Evolutionary conservation across 2,888 invertebrate genomes (phyloP).

Genomic region (Onthophagus sagittarius): DNA sequence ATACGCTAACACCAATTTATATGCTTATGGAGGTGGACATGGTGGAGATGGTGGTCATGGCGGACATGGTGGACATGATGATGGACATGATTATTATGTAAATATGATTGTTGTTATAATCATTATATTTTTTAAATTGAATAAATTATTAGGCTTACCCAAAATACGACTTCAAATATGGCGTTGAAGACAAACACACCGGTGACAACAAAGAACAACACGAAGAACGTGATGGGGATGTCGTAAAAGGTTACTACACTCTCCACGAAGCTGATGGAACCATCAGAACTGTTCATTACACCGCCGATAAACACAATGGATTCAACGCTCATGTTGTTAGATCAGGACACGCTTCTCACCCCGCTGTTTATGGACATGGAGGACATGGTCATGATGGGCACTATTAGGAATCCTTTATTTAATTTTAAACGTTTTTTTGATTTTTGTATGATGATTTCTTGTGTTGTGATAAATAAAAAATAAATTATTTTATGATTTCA

Average conservation of each 20-base stretch:
- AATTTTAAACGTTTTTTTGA: not conserved
- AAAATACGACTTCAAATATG: constrained; percentile 43
- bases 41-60: not conserved
- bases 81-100: constrained; percentile 24
- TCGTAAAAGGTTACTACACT: constrained; percentile 42
- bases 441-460: constrained; percentile 2
- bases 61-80: constrained; percentile 1
- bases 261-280: constrained; percentile 45
- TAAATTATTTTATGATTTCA: too few species aligned
- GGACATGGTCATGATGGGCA: constrained; percentile 13
- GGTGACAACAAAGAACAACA: constrained; percentile 43
- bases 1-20: constrained; percentile 12
- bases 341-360: constrained; percentile 40
- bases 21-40: constrained; percentile 6
- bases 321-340: constrained; percentile 41
- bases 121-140: not conserved
- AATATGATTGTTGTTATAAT: constrained; percentile 13
- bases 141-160: constrained; percentile 25
- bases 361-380: constrained; percentile 31
- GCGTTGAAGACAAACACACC: constrained; percentile 44
- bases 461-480: not conserved
- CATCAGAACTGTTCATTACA: constrained; percentile 43
- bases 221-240: constrained; percentile 43
- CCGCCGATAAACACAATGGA: constrained; percentile 37
- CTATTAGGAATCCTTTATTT: not conserved